Evolutionary conservation across 2,888 invertebrate genomes (phyloP), one percentile per base, ranked within the genome.

Genomic region (Nymphalis urticae): DNA sequence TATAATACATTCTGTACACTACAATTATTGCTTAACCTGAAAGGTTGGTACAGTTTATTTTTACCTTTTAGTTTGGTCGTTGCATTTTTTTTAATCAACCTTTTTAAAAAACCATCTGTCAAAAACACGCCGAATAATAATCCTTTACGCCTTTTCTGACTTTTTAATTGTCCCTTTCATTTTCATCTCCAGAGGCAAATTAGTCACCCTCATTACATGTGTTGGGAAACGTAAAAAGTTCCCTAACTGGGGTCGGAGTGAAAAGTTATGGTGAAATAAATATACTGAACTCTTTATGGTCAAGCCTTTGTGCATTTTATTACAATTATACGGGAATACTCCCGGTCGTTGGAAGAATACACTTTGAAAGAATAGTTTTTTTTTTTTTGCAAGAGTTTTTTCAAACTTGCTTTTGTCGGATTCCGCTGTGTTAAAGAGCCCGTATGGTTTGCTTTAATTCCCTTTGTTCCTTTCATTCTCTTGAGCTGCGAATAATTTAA

Each of bases 241-340:
- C 42, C 68, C 61, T 32, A 64, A 68, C 63, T 36, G 64, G 51
- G 53, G 48, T 64, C 64, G 54, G 54, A 64, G 59, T 62, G 64
- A 64, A 71, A 68, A 73, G 59, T 71, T 73, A 72, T 60, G 65
- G 66, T 66, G 56, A 64, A 71, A 69, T 71, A 64, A 68, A 71
- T 63, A 58, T 65, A 67, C 64, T 48, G 62, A 69, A 73, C 69
- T 65, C 67, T 70, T 62, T 62, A 58, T 62, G 54, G 42, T 58
- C 59, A 47, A 68, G 62, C 64, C 68, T 64, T 64, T 59, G 62
- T 58, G 51, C 64, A 32, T 53, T 68, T 70, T 54, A 63, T 67
- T 64, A 47, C 54, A 54, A 27, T 51, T 53, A 59, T 42, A n/a
- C 50, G 42, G 54, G 47, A 50, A 47, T 17, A 24, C 54, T 42